Percentiles rank a stretch among this genome's conserved stretches.
These are phyloP conservation scores for Poeciliopsis gracilis DNA, from an alignment of 2,797 vertebrate genomes.

Conservation along the genomic window DNA sequence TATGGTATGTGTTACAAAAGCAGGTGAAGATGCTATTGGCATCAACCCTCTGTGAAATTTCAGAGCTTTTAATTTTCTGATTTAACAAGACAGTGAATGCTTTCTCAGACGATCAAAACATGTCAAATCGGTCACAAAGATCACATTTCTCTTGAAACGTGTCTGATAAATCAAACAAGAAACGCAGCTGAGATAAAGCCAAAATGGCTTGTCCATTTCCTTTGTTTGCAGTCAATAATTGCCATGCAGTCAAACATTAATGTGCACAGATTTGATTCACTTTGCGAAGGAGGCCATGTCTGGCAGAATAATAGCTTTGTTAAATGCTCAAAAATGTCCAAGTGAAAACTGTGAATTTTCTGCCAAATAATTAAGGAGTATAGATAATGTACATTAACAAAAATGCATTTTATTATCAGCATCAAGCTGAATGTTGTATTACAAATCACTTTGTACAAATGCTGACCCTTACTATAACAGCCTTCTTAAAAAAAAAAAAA, in stretches of 20 bases:
- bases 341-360: not conserved
- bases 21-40: conserved; percentile 5
- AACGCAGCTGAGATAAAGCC: conserved; percentile 22
- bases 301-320: not conserved
- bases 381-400: not conserved
- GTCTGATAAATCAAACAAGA: conserved; percentile 28
- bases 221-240: conserved; percentile 1
- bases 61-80: conserved; percentile 21
- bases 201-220: conserved; percentile 20
- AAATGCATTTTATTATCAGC: not conserved
- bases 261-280: conserved; percentile 11
- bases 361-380: not conserved
- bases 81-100: conserved; percentile 26
- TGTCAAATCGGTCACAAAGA: conserved; percentile 13
- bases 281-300: not conserved
- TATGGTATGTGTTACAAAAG: not conserved
- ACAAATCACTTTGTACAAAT: not conserved
- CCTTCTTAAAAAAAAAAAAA: not conserved
- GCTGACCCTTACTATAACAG: not conserved
- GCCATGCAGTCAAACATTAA: conserved; percentile 16
- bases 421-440: not conserved
- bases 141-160: conserved; percentile 29
- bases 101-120: conserved; percentile 16
- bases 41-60: conserved; percentile 35
- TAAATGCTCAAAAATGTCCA: not conserved